These are phyloP conservation scores for Picathartes gymnocephalus DNA, from an alignment of 2,113 vertebrate genomes.

Conservation along the genomic window DNA sequence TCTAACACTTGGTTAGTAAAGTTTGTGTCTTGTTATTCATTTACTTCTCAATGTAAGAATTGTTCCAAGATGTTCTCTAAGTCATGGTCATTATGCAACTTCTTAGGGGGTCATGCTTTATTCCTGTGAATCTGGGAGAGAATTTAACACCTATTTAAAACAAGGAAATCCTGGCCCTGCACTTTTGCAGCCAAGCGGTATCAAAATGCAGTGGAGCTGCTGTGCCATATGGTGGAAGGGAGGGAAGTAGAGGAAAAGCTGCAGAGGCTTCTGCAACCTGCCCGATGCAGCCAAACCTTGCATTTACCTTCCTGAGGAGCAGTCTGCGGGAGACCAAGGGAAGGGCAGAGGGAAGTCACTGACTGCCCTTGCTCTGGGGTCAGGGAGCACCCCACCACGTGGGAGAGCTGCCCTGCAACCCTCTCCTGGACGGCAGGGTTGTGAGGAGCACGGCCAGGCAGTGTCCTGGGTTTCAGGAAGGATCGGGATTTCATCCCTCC, in stretches of 20 bases:
- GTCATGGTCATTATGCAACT: background rate
- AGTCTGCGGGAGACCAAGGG: background rate
- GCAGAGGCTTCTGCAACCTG: background rate
- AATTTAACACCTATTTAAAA: slow-evolving; percentile 51
- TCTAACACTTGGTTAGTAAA: slow-evolving; percentile 27
- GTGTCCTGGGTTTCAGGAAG: background rate
- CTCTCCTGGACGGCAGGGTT: background rate
- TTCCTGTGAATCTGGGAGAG: slow-evolving; percentile 24
- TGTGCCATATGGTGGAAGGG: background rate
- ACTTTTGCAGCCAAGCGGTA: background rate
- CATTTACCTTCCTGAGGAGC: background rate
- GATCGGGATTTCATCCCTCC: background rate
- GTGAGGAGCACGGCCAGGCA: background rate
- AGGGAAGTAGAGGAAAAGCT: background rate
- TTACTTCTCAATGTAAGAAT: slow-evolving; percentile 44
- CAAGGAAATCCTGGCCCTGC: slow-evolving; percentile 2
- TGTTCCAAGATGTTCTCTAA: slow-evolving; percentile 56
- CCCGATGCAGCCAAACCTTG: background rate
- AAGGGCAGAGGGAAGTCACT: fast-evolving
- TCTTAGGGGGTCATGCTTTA: slow-evolving; percentile 47
- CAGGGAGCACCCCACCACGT: fast-evolving
- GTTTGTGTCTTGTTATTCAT: slow-evolving; percentile 32
- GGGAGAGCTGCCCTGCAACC: fast-evolving
- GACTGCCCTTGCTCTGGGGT: background rate
- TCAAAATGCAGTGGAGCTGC: background rate